Conservation (phyloP, 1,140 invertebrate species). For the Pogonomyrmex californicus region DNA sequence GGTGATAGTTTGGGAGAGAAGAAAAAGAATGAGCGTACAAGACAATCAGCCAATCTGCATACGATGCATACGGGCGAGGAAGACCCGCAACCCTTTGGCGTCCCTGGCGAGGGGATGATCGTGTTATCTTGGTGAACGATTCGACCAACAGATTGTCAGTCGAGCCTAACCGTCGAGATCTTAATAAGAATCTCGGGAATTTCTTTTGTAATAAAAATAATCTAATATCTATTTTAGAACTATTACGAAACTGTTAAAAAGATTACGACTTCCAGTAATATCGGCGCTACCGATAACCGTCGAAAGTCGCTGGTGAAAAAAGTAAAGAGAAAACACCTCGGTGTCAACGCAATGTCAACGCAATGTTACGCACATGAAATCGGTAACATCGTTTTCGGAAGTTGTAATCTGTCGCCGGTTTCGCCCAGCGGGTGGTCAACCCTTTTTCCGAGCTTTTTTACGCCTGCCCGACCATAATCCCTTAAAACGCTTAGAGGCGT, state of each 20-base stretch:
- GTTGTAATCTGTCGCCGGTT: slow-evolving; percentile 78
- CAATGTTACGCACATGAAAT: slow-evolving; percentile 18
- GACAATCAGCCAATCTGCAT: slow-evolving; percentile 80
- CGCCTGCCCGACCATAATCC: slow-evolving; percentile 81
- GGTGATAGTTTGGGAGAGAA: slow-evolving; percentile 53
- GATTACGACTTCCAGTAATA: background rate
- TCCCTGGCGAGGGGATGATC: slow-evolving; percentile 64
- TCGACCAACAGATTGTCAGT: slow-evolving; percentile 17
- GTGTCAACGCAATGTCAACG: background rate
- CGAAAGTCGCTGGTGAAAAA: background rate
- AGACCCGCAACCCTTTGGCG: slow-evolving; percentile 39
- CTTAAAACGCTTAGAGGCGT: slow-evolving; percentile 81
- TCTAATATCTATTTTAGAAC: background rate
- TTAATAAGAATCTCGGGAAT: background rate
- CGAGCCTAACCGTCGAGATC: slow-evolving; percentile 4
- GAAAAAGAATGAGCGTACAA: slow-evolving; percentile 71
- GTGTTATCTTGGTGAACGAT: slow-evolving; percentile 57
- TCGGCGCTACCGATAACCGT: background rate
- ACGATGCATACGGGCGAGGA: slow-evolving; percentile 67
- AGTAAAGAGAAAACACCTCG: background rate
- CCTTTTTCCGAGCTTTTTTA: slow-evolving; percentile 78
- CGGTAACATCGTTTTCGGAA: slow-evolving; percentile 69
- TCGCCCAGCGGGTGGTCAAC: slow-evolving; percentile 82
- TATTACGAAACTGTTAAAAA: background rate
- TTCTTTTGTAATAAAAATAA: background rate